A percentile compares a stretch with the other conserved stretches of the same genome.
phyloP scores from a whole-genome alignment of 2,113 vertebrate species.

The Isichthys henryi region DNA sequence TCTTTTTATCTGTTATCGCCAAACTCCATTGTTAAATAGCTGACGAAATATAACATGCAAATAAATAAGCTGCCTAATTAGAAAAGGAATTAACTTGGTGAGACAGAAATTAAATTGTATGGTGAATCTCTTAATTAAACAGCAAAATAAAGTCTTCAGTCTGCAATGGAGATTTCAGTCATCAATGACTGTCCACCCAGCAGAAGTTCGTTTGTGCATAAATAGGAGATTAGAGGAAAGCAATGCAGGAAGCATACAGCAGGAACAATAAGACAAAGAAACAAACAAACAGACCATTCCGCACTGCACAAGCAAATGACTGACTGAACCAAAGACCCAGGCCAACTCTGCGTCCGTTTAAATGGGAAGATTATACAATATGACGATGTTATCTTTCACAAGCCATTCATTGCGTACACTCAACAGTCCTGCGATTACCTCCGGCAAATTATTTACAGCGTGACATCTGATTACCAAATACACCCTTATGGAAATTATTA shows the following conservation, averaged over 20 bases:
- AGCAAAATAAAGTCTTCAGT: neutral
- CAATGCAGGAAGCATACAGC: neutral
- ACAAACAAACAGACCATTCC: neutral
- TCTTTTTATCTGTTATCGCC: neutral
- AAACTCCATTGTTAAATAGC: neutral
- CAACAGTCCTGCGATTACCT: neutral
- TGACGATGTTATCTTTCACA: neutral
- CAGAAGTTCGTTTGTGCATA: neutral
- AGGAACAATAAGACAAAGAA: neutral
- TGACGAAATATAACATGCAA: neutral
- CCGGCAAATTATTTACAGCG: neutral
- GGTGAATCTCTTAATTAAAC: conserved; percentile 14
- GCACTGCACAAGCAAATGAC: neutral
- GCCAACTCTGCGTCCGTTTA: neutral
- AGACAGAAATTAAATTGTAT: neutral
- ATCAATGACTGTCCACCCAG: neutral
- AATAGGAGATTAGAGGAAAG: neutral
- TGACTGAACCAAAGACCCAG: neutral
- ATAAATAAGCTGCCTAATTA: conserved; percentile 22
- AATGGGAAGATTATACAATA: neutral
- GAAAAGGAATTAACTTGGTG: conserved; percentile 22
- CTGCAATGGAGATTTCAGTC: neutral
- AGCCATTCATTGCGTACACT: neutral
- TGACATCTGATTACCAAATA: neutral
- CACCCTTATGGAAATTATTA: neutral